Evolutionary conservation across 2,888 invertebrate genomes (phyloP), one percentile per base, ranked within the genome.

Genomic region (Morpho achilles): DNA sequence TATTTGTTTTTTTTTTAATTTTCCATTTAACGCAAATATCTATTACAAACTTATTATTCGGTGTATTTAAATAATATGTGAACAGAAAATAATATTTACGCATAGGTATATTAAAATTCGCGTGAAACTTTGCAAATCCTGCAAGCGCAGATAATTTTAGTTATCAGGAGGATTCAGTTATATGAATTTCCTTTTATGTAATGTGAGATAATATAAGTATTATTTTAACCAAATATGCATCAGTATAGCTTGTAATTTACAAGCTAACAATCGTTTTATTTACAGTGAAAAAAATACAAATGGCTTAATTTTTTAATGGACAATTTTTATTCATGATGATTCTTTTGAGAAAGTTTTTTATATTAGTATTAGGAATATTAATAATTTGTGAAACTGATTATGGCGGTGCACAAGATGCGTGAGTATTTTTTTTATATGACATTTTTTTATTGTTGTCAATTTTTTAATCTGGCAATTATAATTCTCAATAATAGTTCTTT

Each of bases 201-300:
- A 74, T 68, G 58, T 60, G 56, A 71, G 72, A 74, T 75, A 75
- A 74, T 69, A 67, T 64, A 61, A 73, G 71, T 71, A 68, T 69
- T 62, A 50, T 64, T 64, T 64, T 67, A 67, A 69, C 63, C 62
- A 68, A 70, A 74, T 67, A 62, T 67, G 64, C 72, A 67, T 80
- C 82, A 87, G 84, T 87, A 63, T 68, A 71, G 74, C 75, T 71
- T 75, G 76, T 68, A 77, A 73, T 72, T 65, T 65, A 70, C 69
- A 69, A 68, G 77, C 75, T 73, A 71, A 67, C 74, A 69, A 77
- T 73, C 75, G 73, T 61, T 54, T 51, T 66, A 67, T 64, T 60
- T 50, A 58, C 40, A 52, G 67, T 67, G 45, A 69, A 70, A 69
- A 69, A 75, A 49, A 32, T 16, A 43, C 46, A 80, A 74, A 74